phyloP scores from a whole-genome alignment of 2,113 vertebrate species.

The Phylloscopus trochilus region DNA sequence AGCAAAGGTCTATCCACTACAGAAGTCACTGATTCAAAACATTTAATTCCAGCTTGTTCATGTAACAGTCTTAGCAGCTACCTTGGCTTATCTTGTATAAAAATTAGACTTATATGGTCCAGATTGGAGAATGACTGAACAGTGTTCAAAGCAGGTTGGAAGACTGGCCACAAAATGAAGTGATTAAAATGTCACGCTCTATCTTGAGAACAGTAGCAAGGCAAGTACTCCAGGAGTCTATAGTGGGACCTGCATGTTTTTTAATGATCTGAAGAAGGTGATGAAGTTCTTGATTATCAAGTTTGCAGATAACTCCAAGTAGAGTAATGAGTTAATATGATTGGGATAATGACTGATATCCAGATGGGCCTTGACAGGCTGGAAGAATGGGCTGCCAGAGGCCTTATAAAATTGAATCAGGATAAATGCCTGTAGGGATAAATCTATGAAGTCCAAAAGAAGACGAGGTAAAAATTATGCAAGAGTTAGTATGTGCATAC shows the following conservation, averaged over 20 bases:
- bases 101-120: not conserved
- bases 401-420: not conserved
- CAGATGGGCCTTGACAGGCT: not conserved
- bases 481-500: not conserved
- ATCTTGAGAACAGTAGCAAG: not conserved
- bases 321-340: not conserved
- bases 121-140: not conserved
- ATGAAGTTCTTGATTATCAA: not conserved
- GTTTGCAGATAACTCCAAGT: not conserved
- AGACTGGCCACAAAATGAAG: not conserved
- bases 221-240: not conserved
- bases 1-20: not conserved
- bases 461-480: not conserved
- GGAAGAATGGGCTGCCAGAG: not conserved
- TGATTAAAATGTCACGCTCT: not conserved
- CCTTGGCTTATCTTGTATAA: not conserved
- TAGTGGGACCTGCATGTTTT: not conserved
- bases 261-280: not conserved
- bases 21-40: not conserved
- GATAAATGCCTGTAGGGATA: not conserved
- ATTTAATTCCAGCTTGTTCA: not conserved
- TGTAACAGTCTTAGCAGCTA: not conserved
- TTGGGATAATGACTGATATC: not conserved
- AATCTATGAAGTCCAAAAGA: not conserved
- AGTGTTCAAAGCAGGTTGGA: not conserved